Evolutionary conservation across 2,797 vertebrate genomes (phyloP).

Genomic region (Silurus aristotelis): DNA sequence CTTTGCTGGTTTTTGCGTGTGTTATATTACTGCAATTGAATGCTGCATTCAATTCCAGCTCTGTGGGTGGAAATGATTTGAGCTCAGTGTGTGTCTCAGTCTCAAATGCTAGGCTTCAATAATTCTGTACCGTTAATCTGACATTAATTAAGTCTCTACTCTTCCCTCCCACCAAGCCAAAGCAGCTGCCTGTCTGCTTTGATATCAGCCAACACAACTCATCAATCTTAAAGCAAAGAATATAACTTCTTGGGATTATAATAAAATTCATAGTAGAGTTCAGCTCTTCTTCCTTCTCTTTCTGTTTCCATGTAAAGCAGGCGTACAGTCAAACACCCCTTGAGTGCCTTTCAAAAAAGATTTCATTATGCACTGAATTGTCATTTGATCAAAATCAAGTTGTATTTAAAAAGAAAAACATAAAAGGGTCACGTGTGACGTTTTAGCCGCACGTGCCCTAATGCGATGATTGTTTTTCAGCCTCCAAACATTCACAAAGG

Average conservation of each 20-base stretch:
- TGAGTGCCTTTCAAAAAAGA: not conserved
- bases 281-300: not conserved
- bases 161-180: constrained; percentile 41
- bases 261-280: constrained; percentile 14
- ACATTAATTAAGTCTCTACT: constrained; percentile 47
- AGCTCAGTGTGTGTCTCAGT: constrained; percentile 43
- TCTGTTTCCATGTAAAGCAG: not conserved
- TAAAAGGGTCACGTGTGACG: not conserved
- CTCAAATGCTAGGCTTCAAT: constrained; percentile 56
- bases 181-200: constrained; percentile 43
- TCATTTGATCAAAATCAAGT: not conserved
- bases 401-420: not conserved
- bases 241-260: constrained; percentile 66
- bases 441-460: not conserved
- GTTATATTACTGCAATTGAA: constrained; percentile 33
- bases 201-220: constrained; percentile 40
- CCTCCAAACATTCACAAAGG: not conserved
- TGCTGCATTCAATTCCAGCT: constrained; percentile 48
- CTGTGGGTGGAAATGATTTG: constrained; percentile 65
- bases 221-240: constrained; percentile 56
- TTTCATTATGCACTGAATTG: not conserved
- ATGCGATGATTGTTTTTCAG: not conserved
- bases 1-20: not conserved
- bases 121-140: constrained; percentile 63
- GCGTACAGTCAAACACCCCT: not conserved